Conservation (phyloP, 2,888 invertebrate species). For the Rapana venosa region DNA sequence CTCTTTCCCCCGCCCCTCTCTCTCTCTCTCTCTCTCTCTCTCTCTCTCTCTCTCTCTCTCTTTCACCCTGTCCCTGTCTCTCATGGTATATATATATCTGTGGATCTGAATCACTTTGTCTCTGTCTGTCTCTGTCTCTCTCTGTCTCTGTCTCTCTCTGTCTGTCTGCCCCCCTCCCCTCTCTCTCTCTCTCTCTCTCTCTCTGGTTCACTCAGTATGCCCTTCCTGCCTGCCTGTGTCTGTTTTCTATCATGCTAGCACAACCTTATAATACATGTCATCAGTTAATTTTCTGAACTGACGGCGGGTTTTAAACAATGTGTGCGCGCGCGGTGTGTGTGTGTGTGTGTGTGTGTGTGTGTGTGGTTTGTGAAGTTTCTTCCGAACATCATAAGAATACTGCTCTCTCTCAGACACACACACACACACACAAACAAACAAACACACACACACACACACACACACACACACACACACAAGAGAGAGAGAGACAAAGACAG, state of each 20-base stretch:
- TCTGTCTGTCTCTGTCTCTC: background rate
- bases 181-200: background rate
- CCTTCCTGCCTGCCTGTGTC: background rate
- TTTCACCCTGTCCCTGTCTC: background rate
- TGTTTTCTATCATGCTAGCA: background rate
- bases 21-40: background rate
- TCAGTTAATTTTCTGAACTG: no score
- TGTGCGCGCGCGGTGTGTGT: no score
- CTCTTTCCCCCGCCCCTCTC: background rate
- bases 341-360: no score
- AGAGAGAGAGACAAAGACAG: constrained; percentile 1
- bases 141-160: background rate
- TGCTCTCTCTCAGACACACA: background rate
- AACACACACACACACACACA: background rate
- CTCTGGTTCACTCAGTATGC: background rate
- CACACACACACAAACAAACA: background rate
- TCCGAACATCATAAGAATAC: background rate
- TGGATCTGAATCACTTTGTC: no score
- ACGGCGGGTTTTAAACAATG: no score
- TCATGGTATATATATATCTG: no score
- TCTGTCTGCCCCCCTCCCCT: background rate
- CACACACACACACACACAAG: background rate
- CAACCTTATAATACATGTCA: no score
- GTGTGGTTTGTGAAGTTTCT: background rate
- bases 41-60: background rate